phyloP scores from a whole-genome alignment of 2,797 vertebrate genomes.

The Synaphobranchus kaupii region DNA sequence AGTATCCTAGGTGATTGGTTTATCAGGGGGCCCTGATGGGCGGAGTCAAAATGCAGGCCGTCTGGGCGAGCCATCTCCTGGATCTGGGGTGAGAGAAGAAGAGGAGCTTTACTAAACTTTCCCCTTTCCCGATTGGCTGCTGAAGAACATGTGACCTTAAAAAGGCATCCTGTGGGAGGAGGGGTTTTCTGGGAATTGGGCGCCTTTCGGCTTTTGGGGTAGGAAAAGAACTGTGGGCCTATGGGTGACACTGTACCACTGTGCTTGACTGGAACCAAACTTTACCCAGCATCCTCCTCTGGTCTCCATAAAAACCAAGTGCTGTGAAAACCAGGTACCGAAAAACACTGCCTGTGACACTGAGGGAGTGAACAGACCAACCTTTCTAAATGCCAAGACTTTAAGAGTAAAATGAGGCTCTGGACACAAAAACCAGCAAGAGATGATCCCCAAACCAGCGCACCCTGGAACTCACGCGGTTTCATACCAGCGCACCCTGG shows the following conservation, averaged over 20 bases:
- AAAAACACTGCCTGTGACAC: not conserved
- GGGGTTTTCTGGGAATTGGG: not conserved
- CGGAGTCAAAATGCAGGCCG: conserved; percentile 83
- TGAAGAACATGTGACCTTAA: conserved; percentile 82
- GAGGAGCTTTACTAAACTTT: conserved; percentile 73
- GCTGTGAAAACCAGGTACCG: not conserved
- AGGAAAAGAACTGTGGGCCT: not conserved
- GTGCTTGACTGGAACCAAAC: not conserved
- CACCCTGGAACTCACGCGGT: not conserved
- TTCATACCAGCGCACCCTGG: not conserved
- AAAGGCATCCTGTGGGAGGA: conserved; percentile 62
- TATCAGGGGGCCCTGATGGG: conserved; percentile 87
- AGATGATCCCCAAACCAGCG: not conserved
- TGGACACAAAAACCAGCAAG: not conserved
- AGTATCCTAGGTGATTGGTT: conserved; percentile 87
- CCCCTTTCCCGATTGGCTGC: conserved; percentile 66
- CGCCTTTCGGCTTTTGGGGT: not conserved
- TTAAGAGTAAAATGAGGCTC: too few relatives aligned
- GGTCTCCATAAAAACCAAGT: not conserved
- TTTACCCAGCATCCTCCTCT: not conserved
- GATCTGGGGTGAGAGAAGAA: conserved; percentile 89
- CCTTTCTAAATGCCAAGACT: too few relatives aligned
- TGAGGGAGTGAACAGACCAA: too few relatives aligned
- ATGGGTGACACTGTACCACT: not conserved
- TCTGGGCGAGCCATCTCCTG: conserved; percentile 96